Conservation (phyloP, 2,888 invertebrate species). For the Subacronicta megacephala region DNA sequence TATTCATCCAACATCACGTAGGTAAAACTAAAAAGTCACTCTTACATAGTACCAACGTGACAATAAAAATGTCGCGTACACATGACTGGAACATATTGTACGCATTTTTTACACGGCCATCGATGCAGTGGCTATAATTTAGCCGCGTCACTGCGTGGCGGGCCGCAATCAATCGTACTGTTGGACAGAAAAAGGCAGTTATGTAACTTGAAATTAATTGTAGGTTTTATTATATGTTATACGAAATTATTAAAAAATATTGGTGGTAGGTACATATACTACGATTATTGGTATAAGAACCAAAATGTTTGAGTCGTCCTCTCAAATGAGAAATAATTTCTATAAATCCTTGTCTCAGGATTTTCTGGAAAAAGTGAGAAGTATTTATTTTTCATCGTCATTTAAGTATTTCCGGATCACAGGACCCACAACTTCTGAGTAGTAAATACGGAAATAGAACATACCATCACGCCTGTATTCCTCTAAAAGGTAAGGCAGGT, state of each 20-base stretch:
- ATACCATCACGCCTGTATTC: too few species aligned
- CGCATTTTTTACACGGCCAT: conserved; percentile 37
- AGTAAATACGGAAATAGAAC: too few species aligned
- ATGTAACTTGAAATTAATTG: conserved; percentile 20
- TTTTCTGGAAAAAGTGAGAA: too few species aligned
- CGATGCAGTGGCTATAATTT: conserved; percentile 56
- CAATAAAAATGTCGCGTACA: conserved; percentile 46
- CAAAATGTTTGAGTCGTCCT: too few species aligned
- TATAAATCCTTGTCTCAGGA: too few species aligned
- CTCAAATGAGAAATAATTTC: too few species aligned
- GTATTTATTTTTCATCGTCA: too few species aligned
- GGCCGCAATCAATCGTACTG: conserved; percentile 49
- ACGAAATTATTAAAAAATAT: neutral
- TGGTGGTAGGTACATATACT: neutral
- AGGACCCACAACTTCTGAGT: too few species aligned
- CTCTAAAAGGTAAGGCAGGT: too few species aligned
- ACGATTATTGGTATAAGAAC: too few species aligned
- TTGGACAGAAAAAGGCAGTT: conserved; percentile 28
- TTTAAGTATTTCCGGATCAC: too few species aligned
- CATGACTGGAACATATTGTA: conserved; percentile 41
- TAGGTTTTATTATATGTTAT: neutral
- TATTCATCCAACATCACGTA: conserved; percentile 27
- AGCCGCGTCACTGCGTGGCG: conserved; percentile 39
- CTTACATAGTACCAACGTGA: conserved; percentile 33
- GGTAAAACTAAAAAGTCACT: conserved; percentile 26